These are phyloP conservation scores for Blennius ocellaris DNA, from an alignment of 2,113 vertebrate species.

Conservation along the genomic window DNA sequence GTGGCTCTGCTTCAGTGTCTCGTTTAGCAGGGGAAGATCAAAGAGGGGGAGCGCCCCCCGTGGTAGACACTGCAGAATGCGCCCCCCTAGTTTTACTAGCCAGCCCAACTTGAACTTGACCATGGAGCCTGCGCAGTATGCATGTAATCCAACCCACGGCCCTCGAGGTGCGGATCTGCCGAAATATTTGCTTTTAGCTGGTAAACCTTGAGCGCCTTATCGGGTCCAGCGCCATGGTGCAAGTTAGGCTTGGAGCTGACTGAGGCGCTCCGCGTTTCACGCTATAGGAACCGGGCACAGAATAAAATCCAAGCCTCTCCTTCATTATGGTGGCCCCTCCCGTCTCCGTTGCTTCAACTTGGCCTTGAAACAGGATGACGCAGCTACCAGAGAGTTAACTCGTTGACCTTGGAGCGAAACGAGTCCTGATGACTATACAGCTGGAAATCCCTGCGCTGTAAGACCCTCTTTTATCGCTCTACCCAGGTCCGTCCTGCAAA, in stretches of 20 bases:
- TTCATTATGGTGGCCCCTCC: constrained; percentile 64
- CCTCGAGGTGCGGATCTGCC: constrained; percentile 22
- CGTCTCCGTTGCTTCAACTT: constrained; percentile 67
- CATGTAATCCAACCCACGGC: constrained; percentile 57
- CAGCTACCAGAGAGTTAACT: constrained; percentile 67
- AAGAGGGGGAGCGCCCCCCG: constrained; percentile 53
- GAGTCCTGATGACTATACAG: constrained; percentile 62
- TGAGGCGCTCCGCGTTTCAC: constrained; percentile 13
- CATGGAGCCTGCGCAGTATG: constrained; percentile 76
- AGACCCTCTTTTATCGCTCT: constrained; percentile 36
- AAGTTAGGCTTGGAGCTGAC: neutral
- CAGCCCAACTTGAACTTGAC: constrained; percentile 85
- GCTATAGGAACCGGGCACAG: constrained; percentile 33
- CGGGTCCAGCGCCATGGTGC: neutral
- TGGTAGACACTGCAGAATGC: constrained; percentile 71
- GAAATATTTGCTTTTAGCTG: constrained; percentile 32
- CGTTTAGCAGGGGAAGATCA: constrained; percentile 58
- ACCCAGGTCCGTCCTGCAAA: constrained; percentile 39
- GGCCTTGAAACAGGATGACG: constrained; percentile 82
- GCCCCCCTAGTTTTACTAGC: constrained; percentile 77
- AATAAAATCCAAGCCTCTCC: constrained; percentile 32
- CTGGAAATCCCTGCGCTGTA: constrained; percentile 37
- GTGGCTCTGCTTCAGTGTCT: constrained; percentile 42
- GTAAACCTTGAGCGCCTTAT: constrained; percentile 8
- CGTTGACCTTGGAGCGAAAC: constrained; percentile 70